phyloP scores from a whole-genome alignment of 2,113 vertebrate genomes.

The Misgurnus anguillicaudatus region DNA sequence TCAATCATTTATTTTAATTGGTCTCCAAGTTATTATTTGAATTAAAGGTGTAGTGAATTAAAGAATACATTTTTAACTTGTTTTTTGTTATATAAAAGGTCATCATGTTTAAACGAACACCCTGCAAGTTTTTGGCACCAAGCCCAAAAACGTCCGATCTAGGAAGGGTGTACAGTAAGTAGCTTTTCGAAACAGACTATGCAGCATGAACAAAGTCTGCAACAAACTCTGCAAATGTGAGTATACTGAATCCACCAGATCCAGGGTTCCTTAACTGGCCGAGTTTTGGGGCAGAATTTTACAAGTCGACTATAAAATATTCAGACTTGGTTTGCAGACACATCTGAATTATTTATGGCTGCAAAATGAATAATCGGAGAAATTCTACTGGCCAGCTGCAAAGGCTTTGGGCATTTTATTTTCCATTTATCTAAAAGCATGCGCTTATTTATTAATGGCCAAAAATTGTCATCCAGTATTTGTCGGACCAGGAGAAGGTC shows the following conservation, averaged over 20 bases:
- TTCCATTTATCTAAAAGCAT: slow-evolving; percentile 35
- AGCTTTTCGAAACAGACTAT: background rate
- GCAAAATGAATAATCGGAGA: slow-evolving; percentile 50
- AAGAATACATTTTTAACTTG: too few species aligned
- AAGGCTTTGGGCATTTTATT: slow-evolving; percentile 37
- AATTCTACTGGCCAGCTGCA: slow-evolving; percentile 30
- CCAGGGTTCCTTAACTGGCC: slow-evolving; percentile 45
- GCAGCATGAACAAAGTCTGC: background rate
- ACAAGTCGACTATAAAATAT: slow-evolving; percentile 52
- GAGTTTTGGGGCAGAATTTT: slow-evolving; percentile 44
- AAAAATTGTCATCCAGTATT: slow-evolving; percentile 17
- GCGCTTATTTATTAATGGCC: slow-evolving; percentile 38
- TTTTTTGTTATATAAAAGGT: too few species aligned
- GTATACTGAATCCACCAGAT: slow-evolving; percentile 21
- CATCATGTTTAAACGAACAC: too few species aligned
- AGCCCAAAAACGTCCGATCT: too few species aligned
- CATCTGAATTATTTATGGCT: slow-evolving; percentile 48
- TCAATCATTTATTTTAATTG: too few species aligned
- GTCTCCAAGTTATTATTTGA: too few species aligned
- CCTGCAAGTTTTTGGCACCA: too few species aligned
- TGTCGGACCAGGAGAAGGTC: slow-evolving; percentile 28
- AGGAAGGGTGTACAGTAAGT: background rate
- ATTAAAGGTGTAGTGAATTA: too few species aligned
- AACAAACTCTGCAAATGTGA: slow-evolving; percentile 13
- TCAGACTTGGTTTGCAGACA: slow-evolving; percentile 51